Conservation (phyloP, 2,113 vertebrate species). For the Anthoscopus minutus region DNA sequence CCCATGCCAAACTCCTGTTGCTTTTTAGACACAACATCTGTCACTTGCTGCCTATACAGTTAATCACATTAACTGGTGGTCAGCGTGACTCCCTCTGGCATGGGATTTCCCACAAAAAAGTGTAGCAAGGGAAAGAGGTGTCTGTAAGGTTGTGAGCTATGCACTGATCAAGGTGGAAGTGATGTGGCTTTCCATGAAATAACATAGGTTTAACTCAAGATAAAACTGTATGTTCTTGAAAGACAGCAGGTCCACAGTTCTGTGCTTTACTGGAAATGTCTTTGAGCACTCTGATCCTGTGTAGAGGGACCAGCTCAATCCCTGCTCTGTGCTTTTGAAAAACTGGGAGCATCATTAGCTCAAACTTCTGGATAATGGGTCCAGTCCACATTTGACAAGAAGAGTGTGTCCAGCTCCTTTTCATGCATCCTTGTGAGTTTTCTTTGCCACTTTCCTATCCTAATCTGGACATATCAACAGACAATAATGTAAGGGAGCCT, state of each 20-base stretch:
- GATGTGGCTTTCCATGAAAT: background rate
- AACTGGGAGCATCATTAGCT: background rate
- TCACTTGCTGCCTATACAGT: background rate
- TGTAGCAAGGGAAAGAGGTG: background rate
- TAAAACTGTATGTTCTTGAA: background rate
- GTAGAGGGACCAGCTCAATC: background rate
- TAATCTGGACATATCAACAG: background rate
- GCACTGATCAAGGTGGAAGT: background rate
- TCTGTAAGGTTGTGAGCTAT: background rate
- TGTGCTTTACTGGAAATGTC: background rate
- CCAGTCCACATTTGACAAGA: background rate
- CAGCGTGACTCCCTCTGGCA: background rate
- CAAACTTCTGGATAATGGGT: background rate
- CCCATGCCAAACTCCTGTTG: background rate
- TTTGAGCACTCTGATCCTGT: background rate
- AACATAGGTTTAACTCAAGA: background rate
- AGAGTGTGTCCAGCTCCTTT: background rate
- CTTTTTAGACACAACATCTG: constrained; percentile 1
- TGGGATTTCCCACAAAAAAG: background rate
- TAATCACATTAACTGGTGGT: background rate
- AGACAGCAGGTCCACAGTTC: background rate
- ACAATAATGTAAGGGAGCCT: background rate
- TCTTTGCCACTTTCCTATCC: background rate
- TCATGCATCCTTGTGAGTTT: background rate
- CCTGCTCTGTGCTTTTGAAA: background rate